These are phyloP conservation scores for Bolborhynchus lineola DNA, from an alignment of 2,113 vertebrate species.

Conservation along the genomic window DNA sequence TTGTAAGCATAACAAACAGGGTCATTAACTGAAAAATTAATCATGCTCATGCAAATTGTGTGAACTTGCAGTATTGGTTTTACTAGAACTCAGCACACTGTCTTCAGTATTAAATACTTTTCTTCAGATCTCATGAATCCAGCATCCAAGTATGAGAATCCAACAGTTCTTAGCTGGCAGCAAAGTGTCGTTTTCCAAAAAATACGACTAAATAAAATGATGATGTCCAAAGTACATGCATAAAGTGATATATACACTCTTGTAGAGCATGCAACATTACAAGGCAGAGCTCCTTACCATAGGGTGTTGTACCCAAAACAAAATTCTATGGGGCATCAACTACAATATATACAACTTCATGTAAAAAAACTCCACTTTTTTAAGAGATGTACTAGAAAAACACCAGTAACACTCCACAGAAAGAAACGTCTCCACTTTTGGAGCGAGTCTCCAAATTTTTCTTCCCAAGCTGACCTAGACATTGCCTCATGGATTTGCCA, in stretches of 20 bases:
- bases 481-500: background rate
- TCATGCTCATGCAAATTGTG: background rate
- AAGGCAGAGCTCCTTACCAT: background rate
- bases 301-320: background rate
- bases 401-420: background rate
- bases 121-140: background rate
- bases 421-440: background rate
- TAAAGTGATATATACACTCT: background rate
- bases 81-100: background rate
- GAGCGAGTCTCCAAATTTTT: background rate
- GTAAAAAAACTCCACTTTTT: background rate
- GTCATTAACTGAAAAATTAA: constrained; percentile 50
- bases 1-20: background rate
- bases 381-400: background rate
- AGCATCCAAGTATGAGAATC: background rate
- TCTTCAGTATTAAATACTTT: background rate
- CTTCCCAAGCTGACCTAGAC: background rate
- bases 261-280: background rate
- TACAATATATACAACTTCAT: background rate
- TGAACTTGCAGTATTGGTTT: constrained; percentile 21
- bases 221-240: background rate
- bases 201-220: background rate
- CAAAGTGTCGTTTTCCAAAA: background rate
- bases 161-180: background rate
- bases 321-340: background rate